A percentile compares a stretch with the other conserved stretches of the same genome.
Conservation (phyloP, 2,888 invertebrate species). For the Apamea epomidion region DNA sequence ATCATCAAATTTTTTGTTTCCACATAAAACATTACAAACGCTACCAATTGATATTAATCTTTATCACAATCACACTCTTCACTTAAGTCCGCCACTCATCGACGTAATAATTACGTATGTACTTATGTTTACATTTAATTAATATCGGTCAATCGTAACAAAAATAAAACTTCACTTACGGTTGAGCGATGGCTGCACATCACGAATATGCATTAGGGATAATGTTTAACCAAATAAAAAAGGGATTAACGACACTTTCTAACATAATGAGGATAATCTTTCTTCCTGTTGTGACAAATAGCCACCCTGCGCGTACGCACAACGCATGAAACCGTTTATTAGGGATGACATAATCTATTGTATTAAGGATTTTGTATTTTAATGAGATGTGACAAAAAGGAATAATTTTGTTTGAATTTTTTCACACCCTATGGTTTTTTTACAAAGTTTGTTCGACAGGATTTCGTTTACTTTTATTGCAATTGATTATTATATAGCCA, state of each 20-base stretch:
- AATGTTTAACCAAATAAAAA: conserved; percentile 72
- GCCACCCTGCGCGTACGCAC: conserved; percentile 70
- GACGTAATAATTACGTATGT: conserved; percentile 3
- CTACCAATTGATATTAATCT: conserved; percentile 9
- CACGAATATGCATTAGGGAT: conserved; percentile 47
- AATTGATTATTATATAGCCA: not conserved
- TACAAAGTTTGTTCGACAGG: not conserved
- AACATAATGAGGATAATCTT: conserved; percentile 84
- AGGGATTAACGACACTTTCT: conserved; percentile 82
- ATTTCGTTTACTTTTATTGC: not conserved
- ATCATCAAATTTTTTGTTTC: not conserved
- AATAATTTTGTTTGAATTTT: conserved; percentile 49
- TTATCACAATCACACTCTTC: conserved; percentile 14
- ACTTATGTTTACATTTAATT: conserved; percentile 35
- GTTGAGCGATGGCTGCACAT: conserved; percentile 39
- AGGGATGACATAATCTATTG: conserved; percentile 64
- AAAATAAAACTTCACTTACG: conserved; percentile 25
- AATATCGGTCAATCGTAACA: conserved; percentile 34
- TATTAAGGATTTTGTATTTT: conserved; percentile 56
- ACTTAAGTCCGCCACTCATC: not conserved
- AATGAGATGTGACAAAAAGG: conserved; percentile 49
- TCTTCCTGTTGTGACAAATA: conserved; percentile 81
- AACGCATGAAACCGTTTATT: conserved; percentile 70
- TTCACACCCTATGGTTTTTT: conserved; percentile 22
- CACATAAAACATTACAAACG: not conserved